These are phyloP conservation scores for Bombus breviceps DNA, from an alignment of 1,140 invertebrate species.

Conservation along the genomic window DNA sequence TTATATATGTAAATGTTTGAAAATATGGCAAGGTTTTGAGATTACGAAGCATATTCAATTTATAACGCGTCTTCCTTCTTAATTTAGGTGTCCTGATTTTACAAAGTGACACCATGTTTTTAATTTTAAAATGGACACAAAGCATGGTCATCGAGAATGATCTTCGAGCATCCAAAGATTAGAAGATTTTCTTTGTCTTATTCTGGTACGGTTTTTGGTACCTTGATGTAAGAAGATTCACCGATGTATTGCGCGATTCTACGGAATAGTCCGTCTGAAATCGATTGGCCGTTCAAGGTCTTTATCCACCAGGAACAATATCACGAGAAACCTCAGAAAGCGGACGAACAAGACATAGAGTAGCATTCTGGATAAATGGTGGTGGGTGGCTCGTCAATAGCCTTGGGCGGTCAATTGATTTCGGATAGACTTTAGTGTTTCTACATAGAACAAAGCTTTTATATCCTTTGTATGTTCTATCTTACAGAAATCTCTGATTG, in stretches of 20 bases:
- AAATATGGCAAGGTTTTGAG: too few relatives aligned
- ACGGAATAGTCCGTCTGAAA: not conserved
- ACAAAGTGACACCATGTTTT: too few relatives aligned
- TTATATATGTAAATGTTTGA: too few relatives aligned
- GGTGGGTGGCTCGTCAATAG: slow-evolving; percentile 12
- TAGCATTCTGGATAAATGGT: not conserved
- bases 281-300: not conserved
- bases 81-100: too few relatives aligned
- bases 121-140: too few relatives aligned
- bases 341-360: not conserved
- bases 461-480: not conserved
- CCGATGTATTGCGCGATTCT: not conserved
- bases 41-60: too few relatives aligned
- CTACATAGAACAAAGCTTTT: not conserved
- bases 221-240: not conserved
- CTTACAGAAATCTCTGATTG: not conserved
- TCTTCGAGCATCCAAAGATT: not conserved
- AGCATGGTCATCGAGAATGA: too few relatives aligned
- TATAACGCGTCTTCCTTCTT: too few relatives aligned
- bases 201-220: not conserved
- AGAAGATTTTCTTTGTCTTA: too few relatives aligned
- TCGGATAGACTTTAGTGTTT: not conserved
- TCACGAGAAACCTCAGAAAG: not conserved
- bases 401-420: slow-evolving; percentile 23
- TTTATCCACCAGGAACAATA: not conserved